A percentile compares a stretch with the other conserved stretches of the same genome.
Evolutionary conservation across 2,888 invertebrate species (phyloP).

Genomic region (Chironomus tentans): DNA sequence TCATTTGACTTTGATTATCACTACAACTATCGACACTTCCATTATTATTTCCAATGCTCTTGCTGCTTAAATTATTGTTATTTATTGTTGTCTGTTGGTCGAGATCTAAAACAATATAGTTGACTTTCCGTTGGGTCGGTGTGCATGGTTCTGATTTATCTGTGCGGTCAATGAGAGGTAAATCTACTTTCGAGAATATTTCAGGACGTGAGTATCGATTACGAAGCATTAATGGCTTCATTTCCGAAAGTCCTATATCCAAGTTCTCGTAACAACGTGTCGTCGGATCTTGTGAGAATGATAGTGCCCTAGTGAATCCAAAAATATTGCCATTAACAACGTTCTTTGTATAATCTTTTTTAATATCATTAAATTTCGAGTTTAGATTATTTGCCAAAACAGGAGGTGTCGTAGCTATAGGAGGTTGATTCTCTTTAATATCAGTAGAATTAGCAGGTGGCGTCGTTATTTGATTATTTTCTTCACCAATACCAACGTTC

Average conservation of each 20-base stretch:
- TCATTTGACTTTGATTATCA: conserved; percentile 4
- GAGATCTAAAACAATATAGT: conserved; percentile 41
- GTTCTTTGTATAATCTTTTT: conserved; percentile 22
- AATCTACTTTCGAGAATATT: conserved; percentile 31
- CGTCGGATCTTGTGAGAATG: conserved; percentile 28
- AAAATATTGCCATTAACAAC: conserved; percentile 15
- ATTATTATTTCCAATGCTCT: not conserved
- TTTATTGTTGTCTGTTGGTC: conserved; percentile 33
- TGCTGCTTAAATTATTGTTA: conserved; percentile 27
- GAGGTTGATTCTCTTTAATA: conserved; percentile 16
- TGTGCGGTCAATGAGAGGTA: conserved; percentile 23
- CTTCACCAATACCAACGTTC: conserved; percentile 19
- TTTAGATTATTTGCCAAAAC: conserved; percentile 21
- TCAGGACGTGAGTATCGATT: conserved; percentile 31
- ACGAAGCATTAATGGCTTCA: conserved; percentile 28
- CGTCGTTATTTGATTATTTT: not conserved
- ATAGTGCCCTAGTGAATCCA: conserved; percentile 6
- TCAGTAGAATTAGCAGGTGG: not conserved
- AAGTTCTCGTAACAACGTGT: conserved; percentile 31
- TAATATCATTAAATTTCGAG: conserved; percentile 23
- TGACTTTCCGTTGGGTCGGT: conserved; percentile 33
- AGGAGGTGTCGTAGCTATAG: conserved; percentile 9
- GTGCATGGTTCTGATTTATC: conserved; percentile 31
- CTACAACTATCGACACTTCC: conserved; percentile 29
- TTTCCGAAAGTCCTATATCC: conserved; percentile 28